Evolutionary conservation across 2,797 vertebrate species (phyloP).

Genomic region (Ptychobarbus kaznakovi): DNA sequence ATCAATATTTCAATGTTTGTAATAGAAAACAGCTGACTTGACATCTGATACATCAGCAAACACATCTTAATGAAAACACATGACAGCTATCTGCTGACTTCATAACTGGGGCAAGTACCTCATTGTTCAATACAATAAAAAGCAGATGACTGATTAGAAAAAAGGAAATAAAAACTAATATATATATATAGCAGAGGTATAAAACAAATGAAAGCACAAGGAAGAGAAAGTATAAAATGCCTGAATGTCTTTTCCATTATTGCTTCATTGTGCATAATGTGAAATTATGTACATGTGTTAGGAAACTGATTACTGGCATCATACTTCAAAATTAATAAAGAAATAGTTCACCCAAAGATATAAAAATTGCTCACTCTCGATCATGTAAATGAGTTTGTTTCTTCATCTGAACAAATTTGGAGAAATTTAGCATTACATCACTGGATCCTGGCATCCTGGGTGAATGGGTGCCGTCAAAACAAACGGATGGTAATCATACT

Average conservation of each 20-base stretch:
- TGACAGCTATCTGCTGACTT: background rate
- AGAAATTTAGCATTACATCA: background rate
- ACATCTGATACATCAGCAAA: conserved; percentile 11
- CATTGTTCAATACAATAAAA: background rate
- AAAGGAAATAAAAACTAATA: background rate
- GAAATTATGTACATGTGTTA: background rate
- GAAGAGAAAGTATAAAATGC: background rate
- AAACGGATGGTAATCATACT: too few species aligned
- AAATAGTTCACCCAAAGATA: background rate
- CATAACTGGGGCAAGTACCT: background rate
- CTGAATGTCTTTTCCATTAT: background rate
- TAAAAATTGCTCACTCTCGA: background rate
- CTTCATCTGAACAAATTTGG: background rate
- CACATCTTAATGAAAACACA: conserved; percentile 1
- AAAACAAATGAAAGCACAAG: background rate
- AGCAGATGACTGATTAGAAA: background rate
- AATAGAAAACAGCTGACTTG: background rate
- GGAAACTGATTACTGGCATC: background rate
- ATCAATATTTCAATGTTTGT: conserved; percentile 4
- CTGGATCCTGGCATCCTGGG: too few species aligned
- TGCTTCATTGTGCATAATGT: background rate
- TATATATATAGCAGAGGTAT: background rate
- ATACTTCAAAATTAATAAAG: background rate
- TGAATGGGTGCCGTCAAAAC: background rate
- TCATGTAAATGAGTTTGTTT: background rate